phyloP scores from a whole-genome alignment of 2,888 invertebrate species.

The Caenorhabditis wallacei region DNA sequence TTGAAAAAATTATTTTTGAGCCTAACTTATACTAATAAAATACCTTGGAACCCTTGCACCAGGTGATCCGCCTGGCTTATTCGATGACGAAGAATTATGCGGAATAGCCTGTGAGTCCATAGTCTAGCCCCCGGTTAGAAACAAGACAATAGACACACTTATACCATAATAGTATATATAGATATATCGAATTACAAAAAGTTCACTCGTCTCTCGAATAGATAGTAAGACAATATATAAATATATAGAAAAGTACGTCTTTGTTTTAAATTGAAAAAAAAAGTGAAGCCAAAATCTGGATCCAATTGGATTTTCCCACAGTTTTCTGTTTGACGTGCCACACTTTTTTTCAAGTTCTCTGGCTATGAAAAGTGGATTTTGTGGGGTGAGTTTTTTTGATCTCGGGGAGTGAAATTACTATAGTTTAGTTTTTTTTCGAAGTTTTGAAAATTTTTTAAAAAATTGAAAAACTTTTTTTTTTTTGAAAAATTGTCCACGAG shows the following conservation, averaged over 20 bases:
- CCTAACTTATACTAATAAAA: no score
- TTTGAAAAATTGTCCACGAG: no score
- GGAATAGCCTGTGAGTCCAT: slow-evolving; percentile 59
- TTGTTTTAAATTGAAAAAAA: no score
- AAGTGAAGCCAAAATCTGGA: no score
- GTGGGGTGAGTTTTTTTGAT: slow-evolving; percentile 26
- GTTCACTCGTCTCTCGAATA: background rate
- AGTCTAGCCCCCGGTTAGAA: background rate
- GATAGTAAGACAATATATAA: no score
- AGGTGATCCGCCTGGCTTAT: slow-evolving; percentile 66
- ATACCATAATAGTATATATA: slow-evolving; percentile 35
- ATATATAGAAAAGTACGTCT: no score
- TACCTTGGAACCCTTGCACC: slow-evolving; percentile 68
- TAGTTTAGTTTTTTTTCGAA: no score
- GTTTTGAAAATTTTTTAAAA: no score
- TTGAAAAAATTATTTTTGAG: background rate
- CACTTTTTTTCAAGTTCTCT: slow-evolving; percentile 27
- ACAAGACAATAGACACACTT: background rate
- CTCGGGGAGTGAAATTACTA: background rate
- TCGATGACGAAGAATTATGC: slow-evolving; percentile 43
- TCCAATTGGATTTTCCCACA: slow-evolving; percentile 42
- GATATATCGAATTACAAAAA: slow-evolving; percentile 38
- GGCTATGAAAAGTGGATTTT: background rate
- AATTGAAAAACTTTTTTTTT: no score
- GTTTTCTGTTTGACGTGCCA: slow-evolving; percentile 31